Evolutionary conservation across 2,113 vertebrate species (phyloP).

Genomic region (Regulus satrapa): DNA sequence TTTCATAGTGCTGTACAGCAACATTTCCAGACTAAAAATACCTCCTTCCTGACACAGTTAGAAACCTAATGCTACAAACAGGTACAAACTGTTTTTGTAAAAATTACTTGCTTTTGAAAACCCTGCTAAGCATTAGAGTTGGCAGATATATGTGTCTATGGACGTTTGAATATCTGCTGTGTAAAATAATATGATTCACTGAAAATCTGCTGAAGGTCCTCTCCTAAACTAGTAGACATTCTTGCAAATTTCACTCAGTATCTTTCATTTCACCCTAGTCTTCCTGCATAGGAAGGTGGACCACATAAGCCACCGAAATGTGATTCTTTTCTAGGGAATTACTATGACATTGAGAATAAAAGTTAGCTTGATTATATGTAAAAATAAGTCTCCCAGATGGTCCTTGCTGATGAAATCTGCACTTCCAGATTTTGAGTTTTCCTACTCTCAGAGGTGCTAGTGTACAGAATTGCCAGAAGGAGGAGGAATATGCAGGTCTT

Average conservation of each 20-base stretch:
- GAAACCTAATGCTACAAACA: slow-evolving; percentile 6
- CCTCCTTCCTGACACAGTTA: not conserved
- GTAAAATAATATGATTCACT: not conserved
- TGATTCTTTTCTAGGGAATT: not conserved
- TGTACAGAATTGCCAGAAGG: not conserved
- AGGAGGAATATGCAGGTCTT: not conserved
- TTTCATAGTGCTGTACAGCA: not conserved
- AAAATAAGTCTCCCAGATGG: not conserved
- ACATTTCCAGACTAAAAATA: slow-evolving; percentile 5
- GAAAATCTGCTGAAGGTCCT: not conserved
- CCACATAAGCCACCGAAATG: not conserved
- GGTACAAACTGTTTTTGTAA: slow-evolving; percentile 22
- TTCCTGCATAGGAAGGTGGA: not conserved
- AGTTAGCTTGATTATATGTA: not conserved
- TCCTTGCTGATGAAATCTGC: not conserved
- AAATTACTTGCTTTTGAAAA: not conserved
- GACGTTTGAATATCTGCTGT: not conserved
- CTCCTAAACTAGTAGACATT: not conserved
- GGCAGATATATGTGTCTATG: not conserved
- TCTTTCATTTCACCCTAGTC: not conserved
- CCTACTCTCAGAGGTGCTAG: not conserved
- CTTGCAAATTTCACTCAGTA: not conserved
- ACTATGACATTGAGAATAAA: not conserved
- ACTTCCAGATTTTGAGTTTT: not conserved
- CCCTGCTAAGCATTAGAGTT: not conserved